phyloP scores from a whole-genome alignment of 2,113 vertebrate genomes.

The Callospermophilus lateralis region DNA sequence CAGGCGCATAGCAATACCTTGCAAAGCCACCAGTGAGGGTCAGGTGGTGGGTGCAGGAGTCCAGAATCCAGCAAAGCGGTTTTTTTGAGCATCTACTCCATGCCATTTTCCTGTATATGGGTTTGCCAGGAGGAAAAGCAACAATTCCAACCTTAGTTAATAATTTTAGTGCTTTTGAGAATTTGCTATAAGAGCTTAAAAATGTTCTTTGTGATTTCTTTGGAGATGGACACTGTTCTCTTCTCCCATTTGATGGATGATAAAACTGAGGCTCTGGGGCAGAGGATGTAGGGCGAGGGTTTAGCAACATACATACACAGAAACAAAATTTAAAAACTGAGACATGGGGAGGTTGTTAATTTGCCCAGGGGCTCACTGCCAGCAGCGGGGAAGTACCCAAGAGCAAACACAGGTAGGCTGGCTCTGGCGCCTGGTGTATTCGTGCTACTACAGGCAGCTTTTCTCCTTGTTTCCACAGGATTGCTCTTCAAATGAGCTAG shows the following conservation, averaged over 20 bases:
- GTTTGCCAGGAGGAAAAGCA: neutral
- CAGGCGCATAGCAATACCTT: no score
- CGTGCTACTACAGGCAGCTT: fast-evolving
- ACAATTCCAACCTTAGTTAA: neutral
- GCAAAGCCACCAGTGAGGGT: neutral
- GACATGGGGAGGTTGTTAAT: neutral
- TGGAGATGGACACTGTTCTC: neutral
- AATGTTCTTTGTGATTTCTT: neutral
- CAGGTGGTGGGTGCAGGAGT: fast-evolving
- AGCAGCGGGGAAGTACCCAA: neutral
- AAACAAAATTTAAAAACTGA: neutral
- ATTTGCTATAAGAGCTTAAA: neutral
- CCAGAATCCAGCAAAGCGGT: fast-evolving
- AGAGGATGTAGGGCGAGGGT: no score
- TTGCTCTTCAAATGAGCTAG: neutral
- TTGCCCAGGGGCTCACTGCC: neutral
- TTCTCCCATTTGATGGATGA: neutral
- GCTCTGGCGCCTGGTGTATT: neutral
- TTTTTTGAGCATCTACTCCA: neutral
- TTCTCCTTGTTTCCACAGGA: neutral
- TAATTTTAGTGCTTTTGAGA: neutral
- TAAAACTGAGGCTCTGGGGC: neutral
- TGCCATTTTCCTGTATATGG: neutral
- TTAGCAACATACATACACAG: no score
- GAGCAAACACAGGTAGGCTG: neutral